phyloP scores from a whole-genome alignment of 2,797 vertebrate genomes.

The Phrynocephalus guinanensis region DNA sequence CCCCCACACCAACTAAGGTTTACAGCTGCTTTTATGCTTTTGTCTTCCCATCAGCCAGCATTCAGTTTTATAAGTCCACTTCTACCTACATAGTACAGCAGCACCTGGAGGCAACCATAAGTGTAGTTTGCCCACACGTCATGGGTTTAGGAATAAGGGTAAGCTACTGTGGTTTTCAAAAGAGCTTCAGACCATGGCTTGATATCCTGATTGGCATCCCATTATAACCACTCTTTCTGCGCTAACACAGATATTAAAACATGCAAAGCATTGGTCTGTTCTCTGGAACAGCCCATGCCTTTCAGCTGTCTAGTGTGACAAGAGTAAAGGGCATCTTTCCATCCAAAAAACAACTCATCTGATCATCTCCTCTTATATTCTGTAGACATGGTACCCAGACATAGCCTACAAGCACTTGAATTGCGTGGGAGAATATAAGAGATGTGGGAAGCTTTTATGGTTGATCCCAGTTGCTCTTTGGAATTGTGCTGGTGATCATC shows the following conservation, averaged over 20 bases:
- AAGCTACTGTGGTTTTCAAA: not conserved
- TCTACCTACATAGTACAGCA: not conserved
- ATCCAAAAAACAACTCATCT: not conserved
- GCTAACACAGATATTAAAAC: not conserved
- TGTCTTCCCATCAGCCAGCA: not conserved
- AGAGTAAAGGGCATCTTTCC: not conserved
- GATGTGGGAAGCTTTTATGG: not conserved
- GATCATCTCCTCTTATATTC: not conserved
- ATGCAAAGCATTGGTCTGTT: not conserved
- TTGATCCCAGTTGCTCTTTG: not conserved
- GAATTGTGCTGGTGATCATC: not conserved
- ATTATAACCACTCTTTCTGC: not conserved
- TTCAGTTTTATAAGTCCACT: not conserved
- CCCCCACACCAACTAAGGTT: not conserved
- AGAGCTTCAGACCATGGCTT: not conserved
- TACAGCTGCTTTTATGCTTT: not conserved
- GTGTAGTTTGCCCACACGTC: not conserved
- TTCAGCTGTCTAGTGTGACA: not conserved
- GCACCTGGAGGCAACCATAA: not conserved
- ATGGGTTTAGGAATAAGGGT: not conserved
- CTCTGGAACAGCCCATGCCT: not conserved
- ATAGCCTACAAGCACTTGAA: not conserved
- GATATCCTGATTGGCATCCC: not conserved
- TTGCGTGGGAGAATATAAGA: not conserved
- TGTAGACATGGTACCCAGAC: not conserved